Evolutionary conservation across 1,140 invertebrate genomes (phyloP), one percentile per base, ranked within the genome.

Genomic region (Hyles vespertilio): DNA sequence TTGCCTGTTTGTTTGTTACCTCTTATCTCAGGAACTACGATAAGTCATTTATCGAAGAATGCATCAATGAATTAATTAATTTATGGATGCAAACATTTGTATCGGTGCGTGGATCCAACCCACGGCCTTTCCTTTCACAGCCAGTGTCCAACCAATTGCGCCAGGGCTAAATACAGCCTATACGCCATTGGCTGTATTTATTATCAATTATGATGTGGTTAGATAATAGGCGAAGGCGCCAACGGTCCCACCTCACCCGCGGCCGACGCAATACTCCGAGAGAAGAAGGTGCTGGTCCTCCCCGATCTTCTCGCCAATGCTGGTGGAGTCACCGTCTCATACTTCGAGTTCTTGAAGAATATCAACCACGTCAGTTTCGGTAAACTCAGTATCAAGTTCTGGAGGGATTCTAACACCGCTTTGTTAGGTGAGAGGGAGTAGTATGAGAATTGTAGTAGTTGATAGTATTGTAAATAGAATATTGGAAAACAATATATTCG

Each of bases 341-440:
- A 96, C 84, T 97, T 98, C 83, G 97, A 98, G 78, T 97, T 95
- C 93, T 87, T 98, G 43, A 98, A 98, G 87, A 98, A 98, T 80
- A 88, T 98, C 6, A 97, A 84, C 67, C 81, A 84, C 58, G 81
- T 84, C 22, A 96, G 95, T 62, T 98, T 95, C 82, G 97, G 96
- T 3, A 92, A 96, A 67, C 90, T 98, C 45, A 94, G 94, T 12
- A 97, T 97, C 81, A 96, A 96, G 79, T 96, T 96, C 83, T 94
- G 95, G 84, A 87, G 92, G 61, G 95, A 96, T 70, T 94, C 94
- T 11, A 96, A 95, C 74, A 93, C 82, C 69, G 75, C 75, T 3
- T 59, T 84, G 3, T 57, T 84, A 47, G 75, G 79, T 84, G 43
- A 50, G 12, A 47, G 4, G 3, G 46, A 47, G 4, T 11, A 47